These are phyloP conservation scores for Etheostoma nigrum DNA, from an alignment of 2,797 vertebrate species.

Conservation along the genomic window DNA sequence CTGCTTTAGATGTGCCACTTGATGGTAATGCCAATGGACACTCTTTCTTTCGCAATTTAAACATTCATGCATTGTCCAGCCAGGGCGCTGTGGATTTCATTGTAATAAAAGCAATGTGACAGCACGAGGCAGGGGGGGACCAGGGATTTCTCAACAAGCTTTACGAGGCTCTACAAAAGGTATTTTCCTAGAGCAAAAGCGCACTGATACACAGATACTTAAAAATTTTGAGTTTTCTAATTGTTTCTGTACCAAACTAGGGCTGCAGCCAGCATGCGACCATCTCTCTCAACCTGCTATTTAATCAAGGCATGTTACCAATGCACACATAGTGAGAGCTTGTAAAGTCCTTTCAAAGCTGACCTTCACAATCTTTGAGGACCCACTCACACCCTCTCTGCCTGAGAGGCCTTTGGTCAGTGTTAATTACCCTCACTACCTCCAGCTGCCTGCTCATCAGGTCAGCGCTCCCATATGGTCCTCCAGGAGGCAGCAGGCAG, in stretches of 20 bases:
- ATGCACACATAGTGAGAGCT: slow-evolving; percentile 47
- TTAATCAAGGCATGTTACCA: slow-evolving; percentile 55
- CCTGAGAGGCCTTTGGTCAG: slow-evolving; percentile 77
- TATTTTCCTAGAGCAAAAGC: slow-evolving; percentile 35
- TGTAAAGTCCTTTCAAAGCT: slow-evolving; percentile 64
- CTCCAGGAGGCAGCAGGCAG: slow-evolving; percentile 74
- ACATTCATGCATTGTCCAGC: slow-evolving; percentile 91
- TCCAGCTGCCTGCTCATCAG: slow-evolving; percentile 82
- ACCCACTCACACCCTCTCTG: slow-evolving; percentile 72
- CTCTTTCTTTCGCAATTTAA: slow-evolving; percentile 87
- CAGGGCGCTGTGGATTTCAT: slow-evolving; percentile 81
- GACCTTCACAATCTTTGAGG: slow-evolving; percentile 80
- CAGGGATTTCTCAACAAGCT: slow-evolving; percentile 80
- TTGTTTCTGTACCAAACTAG: slow-evolving; percentile 7
- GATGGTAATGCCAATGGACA: slow-evolving; percentile 90
- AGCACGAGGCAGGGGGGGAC: slow-evolving; percentile 78
- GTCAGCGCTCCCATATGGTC: slow-evolving; percentile 77
- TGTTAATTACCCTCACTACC: slow-evolving; percentile 80
- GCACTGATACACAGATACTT: slow-evolving; percentile 26
- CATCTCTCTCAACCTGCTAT: slow-evolving; percentile 23
- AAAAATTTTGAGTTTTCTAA: slow-evolving; percentile 16
- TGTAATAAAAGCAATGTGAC: slow-evolving; percentile 89
- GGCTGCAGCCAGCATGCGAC: background rate
- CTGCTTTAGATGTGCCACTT: slow-evolving; percentile 84
- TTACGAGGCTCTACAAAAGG: slow-evolving; percentile 50